Base-by-base conservation (phyloP, 1,140 invertebrate species). In the Euura saliciscinereae region DNA sequence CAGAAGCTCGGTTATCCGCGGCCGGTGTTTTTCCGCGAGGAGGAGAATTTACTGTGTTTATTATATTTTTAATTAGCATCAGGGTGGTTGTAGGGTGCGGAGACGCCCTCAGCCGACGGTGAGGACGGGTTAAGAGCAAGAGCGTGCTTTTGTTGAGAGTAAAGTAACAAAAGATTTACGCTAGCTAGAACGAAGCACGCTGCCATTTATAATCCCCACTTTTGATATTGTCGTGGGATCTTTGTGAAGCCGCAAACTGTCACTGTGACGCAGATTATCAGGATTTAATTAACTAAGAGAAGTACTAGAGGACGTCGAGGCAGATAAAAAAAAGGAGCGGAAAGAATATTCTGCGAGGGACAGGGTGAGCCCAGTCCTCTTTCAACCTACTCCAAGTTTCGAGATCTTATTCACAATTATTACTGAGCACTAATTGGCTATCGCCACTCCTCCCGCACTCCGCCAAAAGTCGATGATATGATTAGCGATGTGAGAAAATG, bases 11-110 rank as follows among this genome's bases (percentile, higher is more conserved):
- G 6, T 8, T 11, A n/a, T 59, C 8, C 51, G 51, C 13, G 13
- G 51, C 51, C 51, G 6, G 8, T 6, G 51, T 59, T 28, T 28
- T 28, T 28, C 28, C 28, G 51, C 10, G 51, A 59, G 51, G 51
- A 8, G 51, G 51, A 28, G 28, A 28, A 59, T 59, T 59, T 59
- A n/a, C 51, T 11, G 13, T 8, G 51, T 59, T 59, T 59, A 59
- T 59, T 59, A 59, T 59, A 59, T 59, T 59, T 59, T 59, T 59
- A 59, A 59, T 59, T 59, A 59, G 51, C 51, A 59, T 11, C 5
- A n/a, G 51, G 13, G 51, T n/a, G 13, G 13, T n/a, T 11, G 51
- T n/a, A 59, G 51, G 51, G 51, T 59, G 13, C 51, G 51, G 13
- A 8, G 6, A 59, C 13, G 51, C 51, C 51, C 51, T 59, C 51